These are phyloP conservation scores for human (Homo sapiens) DNA, from an alignment of 2,113 vertebrate genomes.

Conservation along the genomic window GRCh38 chr5:43800001-43800500, in stretches of 20 bases:
- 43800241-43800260: background rate
- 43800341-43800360: background rate
- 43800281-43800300: background rate
- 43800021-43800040: background rate
- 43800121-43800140: background rate
- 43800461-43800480: background rate
- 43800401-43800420: background rate
- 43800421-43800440: background rate
- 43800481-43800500: background rate
- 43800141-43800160: background rate
- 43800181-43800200: background rate
- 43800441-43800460: background rate
- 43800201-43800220: background rate
- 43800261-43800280: background rate
- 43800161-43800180: background rate
- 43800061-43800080: background rate
- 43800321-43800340: background rate
- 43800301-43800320: background rate
- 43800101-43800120: background rate
- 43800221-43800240: background rate
- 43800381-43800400: background rate
- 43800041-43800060: background rate
- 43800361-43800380: background rate
- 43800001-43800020: background rate
- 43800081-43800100: background rate